These are phyloP conservation scores for Ophonus ardosiacus DNA, from an alignment of 2,888 invertebrate species.

Conservation along the genomic window DNA sequence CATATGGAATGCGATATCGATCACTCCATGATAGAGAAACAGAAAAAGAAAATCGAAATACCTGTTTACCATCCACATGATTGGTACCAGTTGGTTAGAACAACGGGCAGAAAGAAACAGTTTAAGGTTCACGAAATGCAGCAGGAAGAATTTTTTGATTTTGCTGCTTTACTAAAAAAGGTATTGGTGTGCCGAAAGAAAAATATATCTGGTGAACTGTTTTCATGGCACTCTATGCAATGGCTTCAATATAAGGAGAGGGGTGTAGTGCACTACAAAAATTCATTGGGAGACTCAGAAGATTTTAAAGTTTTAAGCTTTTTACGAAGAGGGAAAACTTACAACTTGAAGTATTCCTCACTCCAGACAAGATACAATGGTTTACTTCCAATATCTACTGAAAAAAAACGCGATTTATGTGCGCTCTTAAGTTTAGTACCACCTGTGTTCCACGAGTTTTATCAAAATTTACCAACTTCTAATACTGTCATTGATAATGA, in stretches of 20 bases:
- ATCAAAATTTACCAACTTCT: constrained; percentile 2
- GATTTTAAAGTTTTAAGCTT: constrained; percentile 27
- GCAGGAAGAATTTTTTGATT: no score
- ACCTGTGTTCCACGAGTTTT: not conserved
- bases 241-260: not conserved
- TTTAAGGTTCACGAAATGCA: no score
- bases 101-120: not conserved
- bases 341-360: constrained; percentile 1
- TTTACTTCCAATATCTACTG: not conserved
- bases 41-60: no score
- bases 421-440: not conserved
- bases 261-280: not conserved
- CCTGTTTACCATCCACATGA: no score
- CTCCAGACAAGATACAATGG: constrained; percentile 1
- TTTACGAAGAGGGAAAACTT: not conserved
- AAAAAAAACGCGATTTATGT: constrained; percentile 4
- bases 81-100: not conserved
- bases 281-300: not conserved
- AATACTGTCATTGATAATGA: no score
- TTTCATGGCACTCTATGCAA: no score
- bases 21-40: no score
- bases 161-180: no score
- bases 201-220: no score
- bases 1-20: no score
- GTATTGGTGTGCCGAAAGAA: no score